Evolutionary conservation across 2,113 vertebrate genomes (phyloP).

Genomic region (Ictidomys tridecemlineatus): DNA sequence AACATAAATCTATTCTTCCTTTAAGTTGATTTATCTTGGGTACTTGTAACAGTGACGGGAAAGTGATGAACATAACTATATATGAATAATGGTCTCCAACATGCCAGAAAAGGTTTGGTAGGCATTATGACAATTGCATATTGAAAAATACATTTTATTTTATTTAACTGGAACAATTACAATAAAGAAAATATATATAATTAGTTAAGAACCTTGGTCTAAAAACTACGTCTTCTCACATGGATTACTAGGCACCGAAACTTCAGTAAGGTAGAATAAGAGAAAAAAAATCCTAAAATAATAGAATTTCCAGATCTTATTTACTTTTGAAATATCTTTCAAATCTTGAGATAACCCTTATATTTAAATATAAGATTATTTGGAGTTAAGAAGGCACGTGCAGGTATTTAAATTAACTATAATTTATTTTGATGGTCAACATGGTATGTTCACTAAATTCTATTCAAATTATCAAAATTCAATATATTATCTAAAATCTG

Average conservation of each 20-base stretch:
- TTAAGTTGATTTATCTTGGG: neutral
- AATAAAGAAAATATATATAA: neutral
- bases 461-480: neutral
- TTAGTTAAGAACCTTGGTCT: neutral
- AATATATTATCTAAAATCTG: neutral
- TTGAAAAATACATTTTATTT: neutral
- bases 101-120: neutral
- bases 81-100: neutral
- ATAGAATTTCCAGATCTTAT: neutral
- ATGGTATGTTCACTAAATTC: neutral
- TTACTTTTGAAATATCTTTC: neutral
- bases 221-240: neutral
- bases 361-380: neutral
- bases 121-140: neutral
- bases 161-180: neutral
- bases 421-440: neutral
- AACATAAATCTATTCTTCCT: neutral
- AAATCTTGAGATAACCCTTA: neutral
- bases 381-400: neutral
- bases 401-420: neutral
- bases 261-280: neutral
- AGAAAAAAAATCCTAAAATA: neutral
- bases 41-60: neutral
- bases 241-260: neutral
- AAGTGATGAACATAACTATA: neutral